Base-by-base conservation (phyloP, 2,113 vertebrate species). In the Triplophysa tibetana region DNA sequence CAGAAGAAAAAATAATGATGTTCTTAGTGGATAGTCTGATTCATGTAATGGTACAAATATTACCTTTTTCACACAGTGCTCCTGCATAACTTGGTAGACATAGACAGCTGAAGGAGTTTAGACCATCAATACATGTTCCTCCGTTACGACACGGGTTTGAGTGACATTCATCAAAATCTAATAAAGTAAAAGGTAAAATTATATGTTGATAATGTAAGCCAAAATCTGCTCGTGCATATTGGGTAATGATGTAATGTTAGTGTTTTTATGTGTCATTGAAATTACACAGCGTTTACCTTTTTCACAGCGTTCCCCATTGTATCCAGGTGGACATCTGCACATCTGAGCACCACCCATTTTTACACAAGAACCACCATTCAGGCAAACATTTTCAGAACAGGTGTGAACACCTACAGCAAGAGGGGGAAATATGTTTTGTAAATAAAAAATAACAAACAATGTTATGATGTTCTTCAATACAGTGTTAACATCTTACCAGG, bases 101-200 rank as follows among this genome's bases (percentile, higher is more conserved):
- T 54, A 96, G 84, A 83, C 97, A 99, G 58, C 86, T 92, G 83
- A 96, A 97, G 2, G 89, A 95, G 82, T 94, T 96, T 75, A 96
- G 84, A 0, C 94, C 92, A 1, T 99, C 98, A 1, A 98, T 81
- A 75, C 98, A 99, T 0, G 96, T 97, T 54, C 95, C 97, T 88
- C 98, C 98, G 78, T 99, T 99, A 68, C 89, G 93, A 79, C 98
- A 99, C 1, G 96, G 96, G 66, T 95, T 98, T 67, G 95, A 95
- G 43, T 98, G 96, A 85, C 98, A 99, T 85, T 99, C 96, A 82
- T 99, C 98, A 7, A 95, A 90, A 85, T 99, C 98, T 99, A 86
- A 50, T 86, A 60, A 41, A 80, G 52, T 89, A 77, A 81, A 33
- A 38, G 33, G 33, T 38, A 38, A n/a, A 50, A 85, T 8, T 8